Evolutionary conservation across 2,888 invertebrate genomes (phyloP).

Genomic region (Galeopsomyia nigrocyanea): DNA sequence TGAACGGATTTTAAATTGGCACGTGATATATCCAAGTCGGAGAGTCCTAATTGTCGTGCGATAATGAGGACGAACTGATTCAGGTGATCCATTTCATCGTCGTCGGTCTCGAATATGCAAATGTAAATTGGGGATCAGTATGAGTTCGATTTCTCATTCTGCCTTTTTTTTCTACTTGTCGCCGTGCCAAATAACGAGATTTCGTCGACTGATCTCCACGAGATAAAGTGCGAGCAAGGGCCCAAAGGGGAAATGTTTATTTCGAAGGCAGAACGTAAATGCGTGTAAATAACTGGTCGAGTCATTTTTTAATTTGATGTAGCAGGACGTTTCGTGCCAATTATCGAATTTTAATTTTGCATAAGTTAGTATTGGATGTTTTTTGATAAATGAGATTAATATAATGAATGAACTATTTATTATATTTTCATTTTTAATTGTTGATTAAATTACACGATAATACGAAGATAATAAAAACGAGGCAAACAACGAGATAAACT

Average conservation of each 20-base stretch:
- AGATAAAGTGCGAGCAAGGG: conserved; percentile 28
- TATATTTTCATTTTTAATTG: too few relatives aligned
- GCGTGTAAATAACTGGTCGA: neutral
- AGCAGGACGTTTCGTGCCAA: conserved; percentile 4
- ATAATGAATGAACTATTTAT: too few relatives aligned
- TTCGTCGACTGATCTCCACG: conserved; percentile 1
- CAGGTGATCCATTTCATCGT: conserved; percentile 40
- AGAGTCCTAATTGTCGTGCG: conserved; percentile 42
- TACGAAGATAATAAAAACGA: too few relatives aligned
- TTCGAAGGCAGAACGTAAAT: conserved; percentile 8
- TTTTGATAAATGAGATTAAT: too few relatives aligned
- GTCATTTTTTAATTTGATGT: too few relatives aligned
- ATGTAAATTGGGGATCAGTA: conserved; percentile 37
- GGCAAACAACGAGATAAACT: too few relatives aligned
- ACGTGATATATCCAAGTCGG: conserved; percentile 36
- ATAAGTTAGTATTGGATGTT: neutral
- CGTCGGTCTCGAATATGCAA: conserved; percentile 34
- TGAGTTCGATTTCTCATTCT: conserved; percentile 21
- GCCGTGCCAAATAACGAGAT: conserved; percentile 37
- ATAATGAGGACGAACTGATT: conserved; percentile 37
- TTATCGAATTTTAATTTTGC: conserved; percentile 18
- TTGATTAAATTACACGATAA: too few relatives aligned
- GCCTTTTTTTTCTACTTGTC: neutral
- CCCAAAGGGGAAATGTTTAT: conserved; percentile 15
- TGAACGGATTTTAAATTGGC: conserved; percentile 24